These are phyloP conservation scores for Montipora sp. DNA, from an alignment of 64 coral and sea anemone species.

Conservation along the genomic window DNA sequence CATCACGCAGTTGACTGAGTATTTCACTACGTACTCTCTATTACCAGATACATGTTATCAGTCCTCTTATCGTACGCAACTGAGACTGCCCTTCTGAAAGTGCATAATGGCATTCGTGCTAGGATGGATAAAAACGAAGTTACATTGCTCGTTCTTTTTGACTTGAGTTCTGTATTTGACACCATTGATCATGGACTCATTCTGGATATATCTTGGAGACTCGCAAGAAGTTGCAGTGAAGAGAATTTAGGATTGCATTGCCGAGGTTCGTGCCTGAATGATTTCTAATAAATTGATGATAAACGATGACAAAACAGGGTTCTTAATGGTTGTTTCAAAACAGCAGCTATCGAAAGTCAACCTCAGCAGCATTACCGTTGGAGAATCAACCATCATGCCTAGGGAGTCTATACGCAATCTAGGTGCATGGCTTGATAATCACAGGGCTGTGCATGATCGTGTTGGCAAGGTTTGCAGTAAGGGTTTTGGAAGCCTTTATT, in stretches of 20 bases:
- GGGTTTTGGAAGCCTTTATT: neutral
- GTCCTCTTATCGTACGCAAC: neutral
- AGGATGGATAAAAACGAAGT: conserved; percentile 17
- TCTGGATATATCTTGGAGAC: neutral
- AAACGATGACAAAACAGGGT: too few relatives aligned
- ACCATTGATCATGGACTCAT: conserved; percentile 11
- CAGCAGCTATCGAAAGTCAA: neutral
- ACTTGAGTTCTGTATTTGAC: neutral
- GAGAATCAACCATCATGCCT: neutral
- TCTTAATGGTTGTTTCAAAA: too few relatives aligned
- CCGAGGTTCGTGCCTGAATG: too few relatives aligned
- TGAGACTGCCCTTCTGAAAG: conserved; percentile 22
- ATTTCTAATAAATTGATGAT: too few relatives aligned
- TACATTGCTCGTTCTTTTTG: neutral
- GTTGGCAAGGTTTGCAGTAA: neutral
- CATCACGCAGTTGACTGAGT: neutral
- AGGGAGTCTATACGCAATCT: neutral
- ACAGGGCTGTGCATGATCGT: neutral
- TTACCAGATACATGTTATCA: neutral
- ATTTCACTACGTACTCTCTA: neutral
- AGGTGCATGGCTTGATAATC: neutral
- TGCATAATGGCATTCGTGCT: neutral
- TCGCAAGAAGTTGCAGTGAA: too few relatives aligned
- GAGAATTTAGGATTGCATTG: too few relatives aligned
- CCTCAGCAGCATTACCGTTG: neutral